Base-by-base conservation (phyloP, 2,888 invertebrate species). In the Creontiades dilutus region DNA sequence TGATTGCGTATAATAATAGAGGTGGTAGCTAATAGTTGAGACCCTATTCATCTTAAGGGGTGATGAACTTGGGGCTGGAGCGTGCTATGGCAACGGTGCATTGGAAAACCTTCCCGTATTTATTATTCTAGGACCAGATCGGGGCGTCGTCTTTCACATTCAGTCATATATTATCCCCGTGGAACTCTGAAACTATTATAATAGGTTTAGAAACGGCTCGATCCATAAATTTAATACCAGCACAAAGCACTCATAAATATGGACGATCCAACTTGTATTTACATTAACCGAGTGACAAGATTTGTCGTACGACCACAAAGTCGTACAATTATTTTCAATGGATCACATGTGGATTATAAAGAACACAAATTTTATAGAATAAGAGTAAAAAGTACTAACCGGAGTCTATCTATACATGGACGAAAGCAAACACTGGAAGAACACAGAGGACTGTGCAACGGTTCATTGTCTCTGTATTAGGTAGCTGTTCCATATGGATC, bases 11-110 rank as follows among this genome's bases (percentile, higher is more conserved):
- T 68, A 68, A 68, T 68, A 68, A 68, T 68, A 68, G 68, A 68
- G 68, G 23, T 68, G 68, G 23, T 68, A 68, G 68, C 68, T 68
- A n/a, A n/a, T 61, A 19, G 68, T 4, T 23, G 61, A 7, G 23
- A 13, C 68, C 68, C 68, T 68, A 68, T 68, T 68, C 68, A 68
- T 68, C 68, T 68, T 68, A 19, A 68, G 13, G 68, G 68, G 68
- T 68, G 68, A 23, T 68, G 68, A 68, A 23, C 68, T 68, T 68
- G 68, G n/a, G 0, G n/a, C n/a, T 61, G 61, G 61, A 61, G 61
- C 9, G 19, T 13, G 52, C 52, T 16, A 52, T 52, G 52, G 52
- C 52, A 14, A 13, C 13, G 16, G 52, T 52, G 52, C 52, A 52
- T 52, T 52, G 52, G 52, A 16, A n/a, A 52, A 16, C 52, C 52